These are phyloP conservation scores for Neomorphus geoffroyi DNA, from an alignment of 2,797 vertebrate species.

Conservation along the genomic window DNA sequence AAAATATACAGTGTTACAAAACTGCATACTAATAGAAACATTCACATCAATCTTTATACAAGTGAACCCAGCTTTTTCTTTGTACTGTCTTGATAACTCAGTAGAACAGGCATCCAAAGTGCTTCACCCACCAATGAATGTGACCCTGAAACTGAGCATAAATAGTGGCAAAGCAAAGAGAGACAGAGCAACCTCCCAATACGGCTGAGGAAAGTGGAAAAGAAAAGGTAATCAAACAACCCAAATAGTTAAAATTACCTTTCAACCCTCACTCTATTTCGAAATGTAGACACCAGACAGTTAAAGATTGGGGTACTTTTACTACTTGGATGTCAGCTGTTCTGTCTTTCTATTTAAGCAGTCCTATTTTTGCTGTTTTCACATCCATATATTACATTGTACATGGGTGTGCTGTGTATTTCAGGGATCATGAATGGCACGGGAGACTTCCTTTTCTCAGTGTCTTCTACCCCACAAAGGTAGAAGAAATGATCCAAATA, in stretches of 20 bases:
- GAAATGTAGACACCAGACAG: neutral
- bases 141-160: neutral
- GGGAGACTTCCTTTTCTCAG: neutral
- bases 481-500: neutral
- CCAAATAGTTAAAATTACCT: neutral
- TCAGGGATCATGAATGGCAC: rapidly evolving
- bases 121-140: neutral
- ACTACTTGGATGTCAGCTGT: neutral
- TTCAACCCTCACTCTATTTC: neutral
- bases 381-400: too few relatives aligned
- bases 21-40: neutral
- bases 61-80: neutral
- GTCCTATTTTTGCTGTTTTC: neutral
- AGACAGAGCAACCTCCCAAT: neutral
- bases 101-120: neutral
- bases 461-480: neutral
- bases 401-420: neutral
- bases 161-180: neutral
- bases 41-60: neutral
- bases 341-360: neutral
- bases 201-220: neutral
- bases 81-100: neutral
- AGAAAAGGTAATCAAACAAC: neutral
- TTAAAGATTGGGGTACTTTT: neutral
- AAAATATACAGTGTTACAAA: neutral